phyloP scores from a whole-genome alignment of 2,797 vertebrate genomes.

The Crenuchus spilurus region DNA sequence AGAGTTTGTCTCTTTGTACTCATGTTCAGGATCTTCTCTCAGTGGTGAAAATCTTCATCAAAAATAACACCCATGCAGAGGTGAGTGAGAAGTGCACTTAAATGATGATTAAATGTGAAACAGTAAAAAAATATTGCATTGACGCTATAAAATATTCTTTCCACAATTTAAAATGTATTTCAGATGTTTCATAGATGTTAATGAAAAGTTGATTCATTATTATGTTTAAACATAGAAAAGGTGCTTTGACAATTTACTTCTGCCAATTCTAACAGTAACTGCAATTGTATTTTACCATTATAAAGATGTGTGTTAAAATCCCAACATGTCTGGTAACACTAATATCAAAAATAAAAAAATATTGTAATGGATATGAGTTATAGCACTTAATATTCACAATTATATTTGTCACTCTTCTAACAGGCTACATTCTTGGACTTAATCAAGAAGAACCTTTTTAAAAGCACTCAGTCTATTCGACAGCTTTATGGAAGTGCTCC shows the following conservation, averaged over 20 bases:
- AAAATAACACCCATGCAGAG: constrained; percentile 71
- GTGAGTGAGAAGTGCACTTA: constrained; percentile 65
- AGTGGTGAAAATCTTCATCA: constrained; percentile 79
- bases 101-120: not conserved
- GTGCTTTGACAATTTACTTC: not conserved
- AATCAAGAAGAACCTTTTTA: constrained; percentile 82
- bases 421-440: constrained; percentile 74
- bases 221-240: not conserved
- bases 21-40: constrained; percentile 77
- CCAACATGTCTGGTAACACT: no score
- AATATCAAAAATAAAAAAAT: no score
- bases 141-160: no score
- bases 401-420: constrained; percentile 49
- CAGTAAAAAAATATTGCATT: no score
- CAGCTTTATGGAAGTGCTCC: constrained; percentile 73
- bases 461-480: constrained; percentile 83
- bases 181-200: not conserved
- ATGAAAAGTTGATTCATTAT: not conserved
- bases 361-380: no score
- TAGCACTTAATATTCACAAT: not conserved
- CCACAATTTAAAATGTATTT: no score
- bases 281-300: no score
- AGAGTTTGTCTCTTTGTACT: constrained; percentile 62
- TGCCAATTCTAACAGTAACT: no score
- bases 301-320: no score